A percentile compares a stretch with the other conserved stretches of the same genome.
Evolutionary conservation across 2,888 invertebrate species (phyloP).

Genomic region (Caenorhabditis virilis): DNA sequence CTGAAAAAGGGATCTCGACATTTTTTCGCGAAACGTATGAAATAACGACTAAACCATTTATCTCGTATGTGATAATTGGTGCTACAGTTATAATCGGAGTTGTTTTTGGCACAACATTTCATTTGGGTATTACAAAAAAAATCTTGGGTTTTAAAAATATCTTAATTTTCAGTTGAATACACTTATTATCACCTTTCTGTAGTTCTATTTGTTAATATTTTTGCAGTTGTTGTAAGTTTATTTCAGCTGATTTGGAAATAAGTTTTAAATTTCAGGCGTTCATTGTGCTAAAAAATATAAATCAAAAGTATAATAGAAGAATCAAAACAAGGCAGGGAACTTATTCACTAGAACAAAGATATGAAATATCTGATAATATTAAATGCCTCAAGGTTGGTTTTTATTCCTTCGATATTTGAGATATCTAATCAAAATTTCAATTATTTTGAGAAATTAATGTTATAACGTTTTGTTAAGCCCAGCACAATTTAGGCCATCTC

Average conservation of each 20-base stretch:
- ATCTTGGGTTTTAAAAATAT: background rate
- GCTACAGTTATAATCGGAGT: background rate
- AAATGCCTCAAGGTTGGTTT: constrained; percentile 5
- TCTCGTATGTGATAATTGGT: background rate
- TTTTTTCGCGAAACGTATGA: constrained; percentile 2
- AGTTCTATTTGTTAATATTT: background rate
- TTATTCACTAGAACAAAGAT: constrained; percentile 4
- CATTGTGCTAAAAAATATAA: background rate
- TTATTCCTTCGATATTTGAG: too few species aligned
- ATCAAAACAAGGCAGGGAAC: background rate
- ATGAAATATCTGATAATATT: constrained; percentile 10
- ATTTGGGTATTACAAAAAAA: background rate
- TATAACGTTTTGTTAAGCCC: too few species aligned
- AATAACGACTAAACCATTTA: background rate
- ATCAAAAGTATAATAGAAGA: background rate
- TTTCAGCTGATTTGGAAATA: background rate
- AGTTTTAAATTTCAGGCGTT: background rate
- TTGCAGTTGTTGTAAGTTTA: background rate
- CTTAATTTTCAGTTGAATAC: constrained; percentile 1
- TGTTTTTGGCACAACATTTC: constrained; percentile 1
- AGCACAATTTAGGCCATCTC: too few species aligned
- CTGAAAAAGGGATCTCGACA: background rate
- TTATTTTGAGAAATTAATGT: too few species aligned
- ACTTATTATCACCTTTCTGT: background rate
- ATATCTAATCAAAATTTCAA: too few species aligned